Percentiles rank a stretch among this genome's conserved stretches.
phyloP scores from a whole-genome alignment of 2,113 vertebrate genomes.

The Corydoras sp. region DNA sequence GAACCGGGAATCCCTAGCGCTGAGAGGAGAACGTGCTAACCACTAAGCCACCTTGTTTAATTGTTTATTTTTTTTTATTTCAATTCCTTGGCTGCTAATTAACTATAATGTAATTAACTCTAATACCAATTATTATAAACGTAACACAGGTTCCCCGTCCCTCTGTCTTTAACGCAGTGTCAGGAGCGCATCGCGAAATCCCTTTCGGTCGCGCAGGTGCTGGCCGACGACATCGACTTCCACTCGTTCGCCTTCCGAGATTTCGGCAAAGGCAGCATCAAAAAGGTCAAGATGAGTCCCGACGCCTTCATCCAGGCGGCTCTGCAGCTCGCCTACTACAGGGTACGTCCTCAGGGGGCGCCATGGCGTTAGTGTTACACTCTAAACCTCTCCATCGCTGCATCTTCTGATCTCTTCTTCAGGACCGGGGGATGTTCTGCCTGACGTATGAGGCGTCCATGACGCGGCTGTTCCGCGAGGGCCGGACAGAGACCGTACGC shows the following conservation, averaged over 20 bases:
- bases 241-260: conserved; percentile 71
- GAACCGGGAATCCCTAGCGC: too few relatives aligned
- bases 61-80: too few relatives aligned
- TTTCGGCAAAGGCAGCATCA: conserved; percentile 88
- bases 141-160: not conserved
- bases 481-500: conserved; percentile 80
- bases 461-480: conserved; percentile 82
- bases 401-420: not conserved
- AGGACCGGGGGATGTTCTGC: conserved; percentile 76
- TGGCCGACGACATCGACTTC: conserved; percentile 86
- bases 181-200: conserved; percentile 64
- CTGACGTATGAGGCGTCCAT: conserved; percentile 81
- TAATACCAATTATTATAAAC: too few relatives aligned
- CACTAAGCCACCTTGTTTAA: too few relatives aligned
- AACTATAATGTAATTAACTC: too few relatives aligned
- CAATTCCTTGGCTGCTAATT: too few relatives aligned
- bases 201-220: conserved; percentile 68
- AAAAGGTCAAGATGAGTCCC: conserved; percentile 82
- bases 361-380: too few relatives aligned
- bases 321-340: conserved; percentile 88
- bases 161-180: conserved; percentile 49
- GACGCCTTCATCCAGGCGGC: conserved; percentile 88
- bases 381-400: not conserved
- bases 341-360: conserved; percentile 61
- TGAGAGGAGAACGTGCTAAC: too few relatives aligned